Base-by-base conservation (phyloP, 2,113 vertebrate genomes). In the Hystrix brachyura region DNA sequence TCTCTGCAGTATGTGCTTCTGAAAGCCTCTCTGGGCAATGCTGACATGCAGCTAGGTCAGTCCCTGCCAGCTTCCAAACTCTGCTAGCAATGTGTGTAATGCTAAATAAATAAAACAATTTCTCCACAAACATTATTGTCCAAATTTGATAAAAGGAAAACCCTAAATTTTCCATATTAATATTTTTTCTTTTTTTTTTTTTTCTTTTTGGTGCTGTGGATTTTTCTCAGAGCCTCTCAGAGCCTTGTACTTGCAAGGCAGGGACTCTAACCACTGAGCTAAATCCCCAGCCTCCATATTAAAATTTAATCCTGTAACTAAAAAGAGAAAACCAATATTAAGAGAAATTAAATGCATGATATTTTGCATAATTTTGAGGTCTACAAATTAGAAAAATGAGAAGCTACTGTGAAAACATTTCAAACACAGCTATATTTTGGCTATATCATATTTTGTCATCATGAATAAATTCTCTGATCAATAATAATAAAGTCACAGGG, bases 401-500 rank as follows among this genome's bases (percentile, higher is more conserved):
- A 46, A 18, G 80, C 86, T 76, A 71, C 88, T 27, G 25, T 65
- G 1, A 1, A 27, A 72, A 93, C 55, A 27, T 65, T 96, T 84
- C 64, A 72, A 91, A 81, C 57, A 91, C 57, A 81, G 69, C 82
- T 83, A 90, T 85, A 85, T 90, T 95, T 97, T 95, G 78, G 19
- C 48, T 93, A 11, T 27, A 60, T 84, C 84, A 74, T 71, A 60
- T 96, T 94, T 79, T 94, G 69, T 92, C 46, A 92, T 76, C 69
- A 72, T 71, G 67, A 46, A 91, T 78, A 90, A 96, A 62, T 46
- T 55, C 71, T 97, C 19, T 14, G 62, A 74, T 69, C 51, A 82
- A 87, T 76, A 93, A 67, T 38, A 94, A 94, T 92, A 90, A 97
- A 96, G 89, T 97, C 92, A 92, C 43, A 78, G 71, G 86, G 55